Evolutionary conservation across 2,888 invertebrate genomes (phyloP).

Genomic region (Meloe dianella): DNA sequence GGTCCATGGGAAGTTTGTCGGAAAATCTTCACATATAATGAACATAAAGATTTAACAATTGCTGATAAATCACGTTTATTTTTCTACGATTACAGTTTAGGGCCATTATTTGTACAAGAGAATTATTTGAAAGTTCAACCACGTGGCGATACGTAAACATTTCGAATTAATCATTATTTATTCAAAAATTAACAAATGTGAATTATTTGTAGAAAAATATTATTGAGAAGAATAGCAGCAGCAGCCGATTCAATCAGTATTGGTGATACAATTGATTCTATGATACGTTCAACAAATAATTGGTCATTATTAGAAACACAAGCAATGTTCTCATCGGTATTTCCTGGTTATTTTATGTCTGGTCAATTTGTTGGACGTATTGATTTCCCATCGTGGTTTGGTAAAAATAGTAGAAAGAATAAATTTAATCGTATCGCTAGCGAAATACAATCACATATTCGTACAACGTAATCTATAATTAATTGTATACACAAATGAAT

Average conservation of each 20-base stretch:
- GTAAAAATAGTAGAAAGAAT: conserved; percentile 85
- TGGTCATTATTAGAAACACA: conserved; percentile 88
- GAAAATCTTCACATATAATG: conserved; percentile 83
- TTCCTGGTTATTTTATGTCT: conserved; percentile 85
- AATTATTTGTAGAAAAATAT: conserved; percentile 23
- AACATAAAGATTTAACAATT: conserved; percentile 78
- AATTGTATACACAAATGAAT: too few species aligned
- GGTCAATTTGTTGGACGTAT: conserved; percentile 82
- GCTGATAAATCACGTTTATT: conserved; percentile 89
- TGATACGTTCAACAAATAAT: conserved; percentile 78
- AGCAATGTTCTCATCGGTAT: conserved; percentile 88
- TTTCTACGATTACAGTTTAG: conserved; percentile 95
- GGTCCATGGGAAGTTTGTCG: conserved; percentile 94
- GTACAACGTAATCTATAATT: conserved; percentile 68
- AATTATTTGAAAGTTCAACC: conserved; percentile 90
- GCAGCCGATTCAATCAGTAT: conserved; percentile 86
- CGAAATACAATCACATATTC: conserved; percentile 86
- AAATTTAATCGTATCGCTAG: conserved; percentile 84
- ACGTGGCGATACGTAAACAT: conserved; percentile 70
- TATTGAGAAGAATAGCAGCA: conserved; percentile 68
- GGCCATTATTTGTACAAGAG: conserved; percentile 97
- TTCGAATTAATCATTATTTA: too few species aligned
- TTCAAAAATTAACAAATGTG: background rate
- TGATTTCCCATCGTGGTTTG: conserved; percentile 95
- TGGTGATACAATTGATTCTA: conserved; percentile 84